Base-by-base conservation (phyloP, 1,140 invertebrate genomes). In the Drosophila ogumai region DNA sequence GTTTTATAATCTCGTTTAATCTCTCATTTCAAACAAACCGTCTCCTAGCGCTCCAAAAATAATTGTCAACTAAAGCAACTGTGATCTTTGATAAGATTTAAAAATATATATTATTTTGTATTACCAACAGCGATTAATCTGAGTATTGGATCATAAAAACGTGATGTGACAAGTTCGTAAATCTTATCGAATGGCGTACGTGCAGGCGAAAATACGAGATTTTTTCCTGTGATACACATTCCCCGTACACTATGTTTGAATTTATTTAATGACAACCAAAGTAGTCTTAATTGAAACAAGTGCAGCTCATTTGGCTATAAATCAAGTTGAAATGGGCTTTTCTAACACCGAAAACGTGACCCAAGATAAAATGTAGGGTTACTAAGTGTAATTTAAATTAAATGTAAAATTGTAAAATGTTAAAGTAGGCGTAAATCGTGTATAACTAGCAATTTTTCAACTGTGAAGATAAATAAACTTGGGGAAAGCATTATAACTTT, bases 81-180 rank as follows among this genome's bases (percentile, higher is more conserved):
- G 1, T 15, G 19, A 68, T 68, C 8, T 25, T 40, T 65, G 65
- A 67, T 67, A 34, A 67, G 17, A 41, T 66, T 13, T 43, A 7
- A 32, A 25, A 66, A 50, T 44, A 36, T 44, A 28, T 52, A 19
- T 49, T 63, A 34, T 41, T 52, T 36, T 36, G 32, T 38, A 28
- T 64, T 65, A 25, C 15, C n/a, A 41, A 36, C 34, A 6, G 31
- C 12, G 8, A 17, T 47, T 43, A 68, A 68, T 68, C 46, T 66
- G 17, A 13, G 6, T 6, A 52, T 50, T 32, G 34, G 22, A 59
- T 13, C 41, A 31, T 31, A 31, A n/a, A 60, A 46, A 31, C 56
- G 55, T 43, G 28, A 32, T 32, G 43, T 49, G 44, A 41, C 59
- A 41, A 49, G 65, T 68, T 66, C n/a, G 46, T 43, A 66, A 52